These are phyloP conservation scores for Rhopalosiphum padi DNA, from an alignment of 1,140 invertebrate species.

Conservation along the genomic window DNA sequence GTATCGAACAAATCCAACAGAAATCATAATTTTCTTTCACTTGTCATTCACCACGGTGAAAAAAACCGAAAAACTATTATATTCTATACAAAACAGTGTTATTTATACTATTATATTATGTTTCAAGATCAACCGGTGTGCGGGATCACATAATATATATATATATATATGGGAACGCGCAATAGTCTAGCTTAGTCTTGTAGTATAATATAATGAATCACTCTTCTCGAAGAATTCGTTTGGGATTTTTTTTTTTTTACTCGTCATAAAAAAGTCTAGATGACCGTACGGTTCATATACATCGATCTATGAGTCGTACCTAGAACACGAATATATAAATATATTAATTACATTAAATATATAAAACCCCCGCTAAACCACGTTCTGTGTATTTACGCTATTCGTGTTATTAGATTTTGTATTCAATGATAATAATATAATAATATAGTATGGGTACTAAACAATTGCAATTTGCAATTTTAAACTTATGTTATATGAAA, in stretches of 20 bases:
- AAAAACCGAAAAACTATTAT: constrained; percentile 5
- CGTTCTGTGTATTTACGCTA: background rate
- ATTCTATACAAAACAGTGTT: background rate
- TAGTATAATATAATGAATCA: background rate
- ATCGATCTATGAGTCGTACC: background rate
- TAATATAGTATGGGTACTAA: background rate
- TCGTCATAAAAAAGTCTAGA: background rate
- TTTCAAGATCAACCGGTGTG: constrained; percentile 22
- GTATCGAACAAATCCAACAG: background rate
- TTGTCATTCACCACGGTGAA: constrained; percentile 1
- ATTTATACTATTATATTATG: constrained; percentile 17
- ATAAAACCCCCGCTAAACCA: background rate
- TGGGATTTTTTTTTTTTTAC: background rate
- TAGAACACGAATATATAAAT: background rate
- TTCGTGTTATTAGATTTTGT: background rate
- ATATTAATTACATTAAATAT: too few species aligned
- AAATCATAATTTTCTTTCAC: constrained; percentile 35
- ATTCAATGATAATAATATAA: background rate
- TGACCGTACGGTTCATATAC: background rate
- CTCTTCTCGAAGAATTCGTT: background rate
- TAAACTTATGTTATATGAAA: background rate
- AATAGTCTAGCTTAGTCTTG: background rate
- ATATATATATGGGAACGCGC: background rate
- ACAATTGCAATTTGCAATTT: too few species aligned
- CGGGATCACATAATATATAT: background rate